phyloP scores from a whole-genome alignment of 1,140 invertebrate species.

The Littorina saxatilis region DNA sequence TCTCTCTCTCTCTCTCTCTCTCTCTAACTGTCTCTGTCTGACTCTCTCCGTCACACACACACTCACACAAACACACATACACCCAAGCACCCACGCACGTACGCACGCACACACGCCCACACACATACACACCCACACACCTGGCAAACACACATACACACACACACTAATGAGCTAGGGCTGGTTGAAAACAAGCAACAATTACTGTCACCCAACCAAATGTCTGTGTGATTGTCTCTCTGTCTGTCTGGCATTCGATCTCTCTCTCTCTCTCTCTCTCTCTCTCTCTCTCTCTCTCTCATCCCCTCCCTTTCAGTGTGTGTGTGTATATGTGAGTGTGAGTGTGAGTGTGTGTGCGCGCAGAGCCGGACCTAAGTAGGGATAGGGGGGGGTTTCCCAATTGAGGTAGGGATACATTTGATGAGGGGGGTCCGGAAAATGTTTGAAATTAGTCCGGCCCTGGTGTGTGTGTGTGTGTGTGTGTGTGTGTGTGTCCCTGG shows the following conservation, averaged over 20 bases:
- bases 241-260: neutral
- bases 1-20: no score
- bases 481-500: no score
- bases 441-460: no score
- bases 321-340: neutral
- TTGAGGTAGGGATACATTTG: no score
- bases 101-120: neutral
- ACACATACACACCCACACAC: neutral
- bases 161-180: neutral
- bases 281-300: no score
- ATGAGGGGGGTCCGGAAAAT: no score
- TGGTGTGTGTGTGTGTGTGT: no score
- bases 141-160: neutral
- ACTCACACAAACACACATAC: conserved; percentile 17
- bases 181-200: neutral
- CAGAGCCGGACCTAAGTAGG: no score
- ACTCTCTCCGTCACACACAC: neutral
- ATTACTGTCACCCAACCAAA: neutral
- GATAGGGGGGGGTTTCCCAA: no score
- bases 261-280: no score
- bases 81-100: neutral
- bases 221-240: neutral
- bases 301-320: neutral
- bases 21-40: neutral
- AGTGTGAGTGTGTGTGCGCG: neutral